Evolutionary conservation across 2,113 vertebrate genomes (phyloP), one percentile per base, ranked within the genome.

Genomic region (Felis chaus): DNA sequence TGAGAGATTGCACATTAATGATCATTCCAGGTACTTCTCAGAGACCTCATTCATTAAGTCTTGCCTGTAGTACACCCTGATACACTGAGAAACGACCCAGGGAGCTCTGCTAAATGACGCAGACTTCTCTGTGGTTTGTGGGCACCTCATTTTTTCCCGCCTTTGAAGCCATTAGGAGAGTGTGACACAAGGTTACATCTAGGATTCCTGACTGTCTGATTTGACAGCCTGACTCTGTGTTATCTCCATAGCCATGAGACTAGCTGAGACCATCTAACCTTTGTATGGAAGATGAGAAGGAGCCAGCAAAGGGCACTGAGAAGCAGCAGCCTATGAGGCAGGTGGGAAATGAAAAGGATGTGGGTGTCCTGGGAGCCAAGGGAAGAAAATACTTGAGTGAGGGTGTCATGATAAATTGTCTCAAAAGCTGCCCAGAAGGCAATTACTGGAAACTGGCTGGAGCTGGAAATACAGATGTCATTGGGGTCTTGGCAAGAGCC

Each of bases 91-190:
- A 19, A 66, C 10, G 33, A 12, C 2, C 2, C 0, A 41, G 80
- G 71, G 16, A 3, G 23, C 41, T 1, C 2, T 16, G 18, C 10
- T 11, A 19, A 63, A 9, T 4, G 16, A 31, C 0, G 15, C 29
- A 31, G 23, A 36, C 12, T 82, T 25, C 71, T 33, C 33, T 6
- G 6, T 7, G 27, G 3, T 48, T 55, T 19, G 25, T 19, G 29
- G 36, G 21, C 7, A 18, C 3, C 29, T 79, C 61, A 27, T 18
- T 25, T 53, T 73, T 31, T 11, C 89, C 41, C 6, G 0, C 6
- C 31, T 71, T 66, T 55, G 53, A 63, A 57, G 21, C 21, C 45
- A 19, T 63, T n/a, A 63, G 61, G 4, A 79, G 65, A 53, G 14
- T 1, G 0, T 8, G 53, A 39, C 23, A 33, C 23, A 41, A 53